Evolutionary conservation across 2,797 vertebrate species (phyloP).

Genomic region (Helostoma temminkii): DNA sequence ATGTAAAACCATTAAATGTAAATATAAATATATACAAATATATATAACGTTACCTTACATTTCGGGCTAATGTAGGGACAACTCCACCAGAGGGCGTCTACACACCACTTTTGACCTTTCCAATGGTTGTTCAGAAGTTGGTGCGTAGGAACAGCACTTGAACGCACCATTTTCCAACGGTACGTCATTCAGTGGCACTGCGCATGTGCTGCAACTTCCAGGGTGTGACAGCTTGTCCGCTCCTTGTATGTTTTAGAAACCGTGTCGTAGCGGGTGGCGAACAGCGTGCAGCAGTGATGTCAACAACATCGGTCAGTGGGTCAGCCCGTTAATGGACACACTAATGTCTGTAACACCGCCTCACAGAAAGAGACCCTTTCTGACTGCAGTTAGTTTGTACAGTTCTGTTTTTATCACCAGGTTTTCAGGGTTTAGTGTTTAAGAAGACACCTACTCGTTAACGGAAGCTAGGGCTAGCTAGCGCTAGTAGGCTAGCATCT

Average conservation of each 20-base stretch:
- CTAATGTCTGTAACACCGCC: fast-evolving
- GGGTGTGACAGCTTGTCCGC: not conserved
- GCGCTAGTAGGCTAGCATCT: constrained; percentile 58
- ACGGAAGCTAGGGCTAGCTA: constrained; percentile 34
- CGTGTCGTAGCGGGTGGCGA: constrained; percentile 28
- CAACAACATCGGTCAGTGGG: constrained; percentile 71
- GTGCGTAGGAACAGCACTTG: fast-evolving
- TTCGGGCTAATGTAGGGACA: too few species aligned
- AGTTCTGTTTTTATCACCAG: not conserved
- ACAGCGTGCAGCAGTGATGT: constrained; percentile 66
- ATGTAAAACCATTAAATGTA: too few species aligned
- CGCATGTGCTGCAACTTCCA: constrained; percentile 37
- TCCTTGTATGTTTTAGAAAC: constrained; percentile 8
- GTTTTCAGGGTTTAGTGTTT: not conserved
- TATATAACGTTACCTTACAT: too few species aligned
- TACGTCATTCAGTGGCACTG: not conserved
- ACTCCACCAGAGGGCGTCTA: not conserved
- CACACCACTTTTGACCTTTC: not conserved
- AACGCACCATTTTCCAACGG: not conserved
- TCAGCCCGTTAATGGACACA: constrained; percentile 37
- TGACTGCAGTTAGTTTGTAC: fast-evolving
- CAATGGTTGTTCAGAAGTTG: fast-evolving
- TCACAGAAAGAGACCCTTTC: fast-evolving
- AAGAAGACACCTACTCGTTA: not conserved
- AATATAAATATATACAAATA: too few species aligned